Evolutionary conservation across 2,797 vertebrate species (phyloP), one percentile per base, ranked within the genome.

Genomic region (Ateles fusciceps): DNA sequence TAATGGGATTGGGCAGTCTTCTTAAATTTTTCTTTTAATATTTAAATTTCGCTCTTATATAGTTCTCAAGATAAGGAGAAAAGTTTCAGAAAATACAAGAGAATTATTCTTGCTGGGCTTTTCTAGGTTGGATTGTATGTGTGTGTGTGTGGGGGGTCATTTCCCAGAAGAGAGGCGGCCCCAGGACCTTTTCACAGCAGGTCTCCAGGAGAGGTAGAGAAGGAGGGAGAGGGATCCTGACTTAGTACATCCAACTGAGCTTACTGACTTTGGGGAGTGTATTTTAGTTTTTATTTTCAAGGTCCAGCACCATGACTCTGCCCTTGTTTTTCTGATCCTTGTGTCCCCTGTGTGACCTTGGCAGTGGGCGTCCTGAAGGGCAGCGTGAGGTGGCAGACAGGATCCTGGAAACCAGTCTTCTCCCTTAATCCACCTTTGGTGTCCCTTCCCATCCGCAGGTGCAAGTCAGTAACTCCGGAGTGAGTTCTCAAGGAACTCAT

Each of bases 101-200:
- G 26, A 10, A 0, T 11, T 44, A 28, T 39, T 39, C 46, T 76
- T 22, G 13, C 24, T 26, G 50, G 39, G 5, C 1, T 26, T 39
- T n/a, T 12, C 39, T 7, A 68, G 46, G 13, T 21, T 39, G 52
- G 9, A 33, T 33, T 64, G 30, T 15, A 4, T 64, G 30, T 14
- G 24, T 59, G 2, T 46, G 1, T 2, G 36, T 0, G 68, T 5
- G 30, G 1, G 52, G 1, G 1, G 33, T n/a, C 24, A 28, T 4
- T 19, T 57, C 42, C 50, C 57, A 21, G 71, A 57, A 44, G 83
- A 57, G 7, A 2, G 52, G 28, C 3, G 6, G 26, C 1, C 44
- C n/a, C 55, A 26, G 59, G 22, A 22, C 21, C 28, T 80, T 15
- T 12, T 59, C 19, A 44, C 13, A 21, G 28, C 30, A 64, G 13